These are phyloP conservation scores for Microchirus variegatus DNA, from an alignment of 2,797 vertebrate species.

Conservation along the genomic window DNA sequence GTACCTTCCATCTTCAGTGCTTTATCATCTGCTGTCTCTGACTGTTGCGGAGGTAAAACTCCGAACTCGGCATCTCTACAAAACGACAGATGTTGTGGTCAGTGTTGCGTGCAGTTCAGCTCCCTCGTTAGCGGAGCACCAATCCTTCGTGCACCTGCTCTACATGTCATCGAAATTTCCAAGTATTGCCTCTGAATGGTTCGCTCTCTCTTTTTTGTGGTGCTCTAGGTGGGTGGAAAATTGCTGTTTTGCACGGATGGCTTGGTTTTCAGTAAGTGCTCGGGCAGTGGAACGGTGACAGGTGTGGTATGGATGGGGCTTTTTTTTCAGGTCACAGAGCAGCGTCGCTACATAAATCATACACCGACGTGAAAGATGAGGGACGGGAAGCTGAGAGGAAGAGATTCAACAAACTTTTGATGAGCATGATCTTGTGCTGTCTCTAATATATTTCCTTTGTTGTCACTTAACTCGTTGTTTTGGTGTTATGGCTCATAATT, in stretches of 20 bases:
- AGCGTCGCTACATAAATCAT: conserved; percentile 68
- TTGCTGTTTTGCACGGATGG: conserved; percentile 70
- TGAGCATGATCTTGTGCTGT: not conserved
- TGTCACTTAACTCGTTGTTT: not conserved
- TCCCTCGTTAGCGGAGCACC: conserved; percentile 71
- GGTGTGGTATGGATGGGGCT: conserved; percentile 72
- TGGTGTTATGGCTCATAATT: not conserved
- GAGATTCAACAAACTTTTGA: conserved; percentile 4
- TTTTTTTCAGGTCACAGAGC: conserved; percentile 69
- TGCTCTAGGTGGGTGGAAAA: conserved; percentile 69
- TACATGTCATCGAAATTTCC: conserved; percentile 51
- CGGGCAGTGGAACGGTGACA: conserved; percentile 62
- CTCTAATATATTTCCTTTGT: no score
- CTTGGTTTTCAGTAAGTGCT: conserved; percentile 68
- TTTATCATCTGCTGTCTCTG: conserved; percentile 58
- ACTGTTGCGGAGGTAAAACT: conserved; percentile 49
- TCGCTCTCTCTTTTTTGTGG: conserved; percentile 26
- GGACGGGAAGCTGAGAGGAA: conserved; percentile 31
- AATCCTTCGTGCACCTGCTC: conserved; percentile 73
- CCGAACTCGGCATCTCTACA: conserved; percentile 38
- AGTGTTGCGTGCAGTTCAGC: conserved; percentile 65
- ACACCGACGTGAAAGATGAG: conserved; percentile 48
- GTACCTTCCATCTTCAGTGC: conserved; percentile 44
- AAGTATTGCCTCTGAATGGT: conserved; percentile 48
- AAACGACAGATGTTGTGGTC: conserved; percentile 78